These are phyloP conservation scores for Leptinotarsa tumamoca DNA, from an alignment of 2,888 invertebrate genomes.

Conservation along the genomic window DNA sequence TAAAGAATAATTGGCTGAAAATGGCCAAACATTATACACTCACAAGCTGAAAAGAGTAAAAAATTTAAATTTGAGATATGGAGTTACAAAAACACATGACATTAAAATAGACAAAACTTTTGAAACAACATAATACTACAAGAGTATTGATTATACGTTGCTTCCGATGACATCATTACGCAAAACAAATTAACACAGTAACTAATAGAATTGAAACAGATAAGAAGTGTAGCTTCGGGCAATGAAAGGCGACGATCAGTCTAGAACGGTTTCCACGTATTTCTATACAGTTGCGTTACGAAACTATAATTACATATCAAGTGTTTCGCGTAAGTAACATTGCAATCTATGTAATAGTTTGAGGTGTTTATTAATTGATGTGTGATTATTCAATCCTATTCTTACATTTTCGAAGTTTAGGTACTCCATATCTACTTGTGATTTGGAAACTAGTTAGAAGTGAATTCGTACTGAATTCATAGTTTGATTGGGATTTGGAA, in stretches of 20 bases:
- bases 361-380: not conserved
- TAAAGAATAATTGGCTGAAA: too few relatives aligned
- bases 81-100: too few relatives aligned
- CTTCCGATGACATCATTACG: constrained; percentile 12
- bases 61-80: too few relatives aligned
- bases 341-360: constrained; percentile 20
- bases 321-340: constrained; percentile 15
- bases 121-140: too few relatives aligned
- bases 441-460: too few relatives aligned
- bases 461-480: too few relatives aligned
- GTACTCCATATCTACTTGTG: too few relatives aligned
- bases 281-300: constrained; percentile 12
- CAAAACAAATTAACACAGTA: constrained; percentile 23
- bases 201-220: constrained; percentile 25
- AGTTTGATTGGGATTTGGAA: too few relatives aligned
- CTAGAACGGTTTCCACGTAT: constrained; percentile 28
- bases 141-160: too few relatives aligned
- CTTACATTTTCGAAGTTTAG: not conserved
- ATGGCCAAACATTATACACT: too few relatives aligned
- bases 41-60: too few relatives aligned
- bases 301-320: constrained; percentile 20
- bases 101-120: too few relatives aligned
- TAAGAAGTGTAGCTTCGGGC: constrained; percentile 31
- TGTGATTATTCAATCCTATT: not conserved
- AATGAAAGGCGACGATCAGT: constrained; percentile 38